Percentiles rank a stretch among this genome's conserved stretches.
Evolutionary conservation across 2,797 vertebrate genomes (phyloP).

Genomic region (Rhincodon typus): DNA sequence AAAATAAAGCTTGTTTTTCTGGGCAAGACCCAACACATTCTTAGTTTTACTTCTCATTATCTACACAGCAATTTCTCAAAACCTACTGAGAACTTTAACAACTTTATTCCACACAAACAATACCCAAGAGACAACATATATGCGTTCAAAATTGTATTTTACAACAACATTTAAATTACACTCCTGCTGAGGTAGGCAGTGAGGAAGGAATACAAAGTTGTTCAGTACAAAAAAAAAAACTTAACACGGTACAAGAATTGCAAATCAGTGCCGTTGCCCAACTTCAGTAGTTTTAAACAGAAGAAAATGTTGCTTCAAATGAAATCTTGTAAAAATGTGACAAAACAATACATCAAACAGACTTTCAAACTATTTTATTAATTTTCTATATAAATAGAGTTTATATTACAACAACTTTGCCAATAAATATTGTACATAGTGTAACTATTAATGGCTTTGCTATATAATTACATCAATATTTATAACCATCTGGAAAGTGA

Average conservation of each 20-base stretch:
- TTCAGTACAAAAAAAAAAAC: not conserved
- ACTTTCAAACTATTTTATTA: not conserved
- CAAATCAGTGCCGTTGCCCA: slow-evolving; percentile 4
- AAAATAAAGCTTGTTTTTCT: not conserved
- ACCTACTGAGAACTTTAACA: not conserved
- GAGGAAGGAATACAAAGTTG: not conserved
- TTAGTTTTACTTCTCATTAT: not conserved
- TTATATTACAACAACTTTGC: slow-evolving; percentile 19
- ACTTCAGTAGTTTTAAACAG: not conserved
- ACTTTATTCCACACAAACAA: not conserved
- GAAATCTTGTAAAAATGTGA: not conserved
- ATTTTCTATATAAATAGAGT: slow-evolving; percentile 26
- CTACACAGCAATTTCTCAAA: not conserved
- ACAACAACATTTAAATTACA: not conserved
- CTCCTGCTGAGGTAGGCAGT: not conserved
- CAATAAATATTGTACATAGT: slow-evolving; percentile 30
- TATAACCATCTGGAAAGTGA: not conserved
- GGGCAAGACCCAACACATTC: not conserved
- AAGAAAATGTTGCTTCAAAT: not conserved
- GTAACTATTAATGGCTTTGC: not conserved
- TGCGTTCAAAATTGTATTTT: not conserved
- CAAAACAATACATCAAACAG: slow-evolving; percentile 1
- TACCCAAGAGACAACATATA: not conserved
- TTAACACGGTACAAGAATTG: not conserved
- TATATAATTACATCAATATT: not conserved